Conservation (phyloP, 2,888 invertebrate genomes). For the Cataglyphis livida region DNA sequence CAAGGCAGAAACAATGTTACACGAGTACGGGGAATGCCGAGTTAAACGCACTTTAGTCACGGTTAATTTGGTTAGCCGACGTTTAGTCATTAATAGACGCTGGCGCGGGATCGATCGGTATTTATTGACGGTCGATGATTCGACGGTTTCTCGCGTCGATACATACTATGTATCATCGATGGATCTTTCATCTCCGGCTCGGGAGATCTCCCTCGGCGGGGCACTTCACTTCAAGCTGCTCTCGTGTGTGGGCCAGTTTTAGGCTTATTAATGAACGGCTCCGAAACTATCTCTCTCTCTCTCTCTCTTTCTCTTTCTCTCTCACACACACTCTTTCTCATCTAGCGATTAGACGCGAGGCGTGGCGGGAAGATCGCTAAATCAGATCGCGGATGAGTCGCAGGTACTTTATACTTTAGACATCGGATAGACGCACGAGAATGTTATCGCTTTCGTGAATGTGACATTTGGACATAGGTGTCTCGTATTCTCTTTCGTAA, state of each 20-base stretch:
- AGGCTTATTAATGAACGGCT: conserved; percentile 83
- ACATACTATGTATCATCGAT: conserved; percentile 59
- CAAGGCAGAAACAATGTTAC: conserved; percentile 60
- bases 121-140: conserved; percentile 84
- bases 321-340: conserved; percentile 61
- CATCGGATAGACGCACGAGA: conserved; percentile 55
- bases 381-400: conserved; percentile 76
- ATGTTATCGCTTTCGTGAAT: not conserved
- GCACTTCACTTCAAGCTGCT: conserved; percentile 48
- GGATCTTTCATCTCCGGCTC: conserved; percentile 59
- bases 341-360: conserved; percentile 84
- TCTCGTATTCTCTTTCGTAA: not conserved
- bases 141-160: conserved; percentile 77
- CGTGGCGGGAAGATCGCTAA: conserved; percentile 85
- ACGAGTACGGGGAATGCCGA: conserved; percentile 61
- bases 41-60: conserved; percentile 84
- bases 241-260: conserved; percentile 82
- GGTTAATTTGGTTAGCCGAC: conserved; percentile 85
- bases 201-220: conserved; percentile 45
- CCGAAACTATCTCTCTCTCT: conserved; percentile 56
- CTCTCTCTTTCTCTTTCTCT: not conserved
- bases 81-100: conserved; percentile 80
- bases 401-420: conserved; percentile 55
- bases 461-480: not conserved
- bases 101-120: conserved; percentile 82